Percentiles rank a stretch among this genome's conserved stretches.
Evolutionary conservation across 2,797 vertebrate species (phyloP).

Genomic region (Valencia hispanica): DNA sequence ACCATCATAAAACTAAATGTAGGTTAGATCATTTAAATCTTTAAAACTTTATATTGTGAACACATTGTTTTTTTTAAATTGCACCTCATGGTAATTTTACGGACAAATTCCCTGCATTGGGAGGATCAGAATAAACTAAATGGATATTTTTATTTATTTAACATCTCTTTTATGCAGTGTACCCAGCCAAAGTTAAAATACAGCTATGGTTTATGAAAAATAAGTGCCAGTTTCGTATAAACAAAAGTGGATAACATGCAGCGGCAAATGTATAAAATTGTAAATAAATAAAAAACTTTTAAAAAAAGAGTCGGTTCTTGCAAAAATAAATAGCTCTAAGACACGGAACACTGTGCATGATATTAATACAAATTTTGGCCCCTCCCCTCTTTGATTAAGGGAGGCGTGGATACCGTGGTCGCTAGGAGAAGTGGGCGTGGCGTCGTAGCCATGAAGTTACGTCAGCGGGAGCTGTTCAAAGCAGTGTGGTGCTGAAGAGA

Average conservation of each 20-base stretch:
- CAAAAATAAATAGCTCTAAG: too few relatives aligned
- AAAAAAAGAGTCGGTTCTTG: not conserved
- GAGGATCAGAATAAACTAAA: not conserved
- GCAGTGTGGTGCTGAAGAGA: slow-evolving; percentile 80
- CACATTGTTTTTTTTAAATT: not conserved
- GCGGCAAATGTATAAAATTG: too few relatives aligned
- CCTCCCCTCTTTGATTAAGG: not conserved
- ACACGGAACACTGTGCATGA: too few relatives aligned
- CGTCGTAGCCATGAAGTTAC: slow-evolving; percentile 66
- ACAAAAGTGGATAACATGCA: too few relatives aligned
- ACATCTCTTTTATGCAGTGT: not conserved
- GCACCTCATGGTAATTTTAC: not conserved
- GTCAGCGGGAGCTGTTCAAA: slow-evolving; percentile 83
- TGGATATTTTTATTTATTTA: not conserved
- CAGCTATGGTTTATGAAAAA: too few relatives aligned
- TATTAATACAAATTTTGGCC: not conserved
- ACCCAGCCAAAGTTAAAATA: not conserved
- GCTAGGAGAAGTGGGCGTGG: slow-evolving; percentile 69
- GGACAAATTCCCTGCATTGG: not conserved
- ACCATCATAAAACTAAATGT: not conserved
- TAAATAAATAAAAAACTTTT: not conserved
- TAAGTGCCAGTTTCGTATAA: too few relatives aligned
- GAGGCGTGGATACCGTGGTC: slow-evolving; percentile 20
- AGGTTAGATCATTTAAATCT: not conserved
- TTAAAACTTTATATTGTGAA: not conserved